Conservation (phyloP, 2,113 vertebrate genomes). For the Petaurus breviceps region DNA sequence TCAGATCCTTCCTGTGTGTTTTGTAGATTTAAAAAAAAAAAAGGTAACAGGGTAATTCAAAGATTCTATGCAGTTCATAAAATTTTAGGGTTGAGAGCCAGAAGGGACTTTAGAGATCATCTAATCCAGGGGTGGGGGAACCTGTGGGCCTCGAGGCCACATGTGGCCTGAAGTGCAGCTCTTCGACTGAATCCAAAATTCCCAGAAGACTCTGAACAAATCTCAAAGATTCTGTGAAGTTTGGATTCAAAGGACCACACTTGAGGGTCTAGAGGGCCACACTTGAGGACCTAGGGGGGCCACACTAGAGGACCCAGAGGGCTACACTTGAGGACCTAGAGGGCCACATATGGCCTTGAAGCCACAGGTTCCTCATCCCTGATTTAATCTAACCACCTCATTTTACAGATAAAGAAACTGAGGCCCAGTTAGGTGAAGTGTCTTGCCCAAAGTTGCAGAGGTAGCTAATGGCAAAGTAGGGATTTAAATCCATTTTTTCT, state of each 20-base stretch:
- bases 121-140: background rate
- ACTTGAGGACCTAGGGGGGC: too few species aligned
- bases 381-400: background rate
- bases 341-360: too few species aligned
- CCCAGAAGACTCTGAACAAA: too few species aligned
- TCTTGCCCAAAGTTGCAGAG: background rate
- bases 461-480: background rate
- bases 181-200: too few species aligned
- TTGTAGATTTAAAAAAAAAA: constrained; percentile 12
- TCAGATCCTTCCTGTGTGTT: constrained; percentile 59
- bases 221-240: too few species aligned
- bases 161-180: too few species aligned
- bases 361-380: too few species aligned
- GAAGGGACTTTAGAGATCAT: background rate
- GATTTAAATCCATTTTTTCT: background rate
- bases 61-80: background rate
- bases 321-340: too few species aligned
- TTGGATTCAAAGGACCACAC: too few species aligned
- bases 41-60: constrained; percentile 24
- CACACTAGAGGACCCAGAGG: too few species aligned
- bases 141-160: too few species aligned
- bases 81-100: background rate
- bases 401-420: background rate
- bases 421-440: background rate
- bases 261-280: too few species aligned